A percentile compares a stretch with the other conserved stretches of the same genome.
Conservation (phyloP, 1,140 invertebrate species). For the Drosophila sp. region DNA sequence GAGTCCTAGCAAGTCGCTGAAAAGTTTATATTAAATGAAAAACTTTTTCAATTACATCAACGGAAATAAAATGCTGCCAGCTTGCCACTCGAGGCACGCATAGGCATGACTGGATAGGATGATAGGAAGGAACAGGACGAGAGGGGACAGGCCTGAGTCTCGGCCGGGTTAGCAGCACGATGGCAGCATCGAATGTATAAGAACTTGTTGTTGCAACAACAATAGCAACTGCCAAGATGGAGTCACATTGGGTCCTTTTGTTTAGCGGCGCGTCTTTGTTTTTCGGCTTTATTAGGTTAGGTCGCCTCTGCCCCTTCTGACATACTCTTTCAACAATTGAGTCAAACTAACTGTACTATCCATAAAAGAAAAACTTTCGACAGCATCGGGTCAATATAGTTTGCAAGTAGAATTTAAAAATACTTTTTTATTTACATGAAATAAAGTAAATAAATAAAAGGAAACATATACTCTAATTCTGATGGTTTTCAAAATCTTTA, state of each 20-base stretch:
- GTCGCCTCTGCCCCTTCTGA: constrained; percentile 40
- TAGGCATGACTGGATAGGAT: constrained; percentile 26
- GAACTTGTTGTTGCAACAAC: constrained; percentile 23
- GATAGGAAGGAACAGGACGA: neutral
- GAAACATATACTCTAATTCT: no score
- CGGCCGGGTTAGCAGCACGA: constrained; percentile 14
- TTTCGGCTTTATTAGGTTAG: constrained; percentile 82
- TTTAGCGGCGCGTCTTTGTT: constrained; percentile 75
- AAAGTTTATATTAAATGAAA: constrained; percentile 85
- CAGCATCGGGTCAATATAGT: neutral
- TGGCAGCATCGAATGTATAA: constrained; percentile 25
- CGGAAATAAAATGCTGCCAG: constrained; percentile 83
- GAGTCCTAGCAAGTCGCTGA: constrained; percentile 62
- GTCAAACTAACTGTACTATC: no score
- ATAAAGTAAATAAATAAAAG: no score
- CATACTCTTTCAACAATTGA: constrained; percentile 27
- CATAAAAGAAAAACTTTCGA: no score
- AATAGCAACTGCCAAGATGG: constrained; percentile 39
- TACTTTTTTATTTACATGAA: no score
- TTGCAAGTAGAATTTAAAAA: no score
- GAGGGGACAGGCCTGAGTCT: neutral
- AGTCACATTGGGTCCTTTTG: constrained; percentile 61
- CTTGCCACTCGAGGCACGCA: constrained; percentile 80
- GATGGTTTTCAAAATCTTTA: no score
- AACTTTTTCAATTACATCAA: constrained; percentile 85